These are phyloP conservation scores for Girardinus metallicus DNA, from an alignment of 2,797 vertebrate species.

Conservation along the genomic window DNA sequence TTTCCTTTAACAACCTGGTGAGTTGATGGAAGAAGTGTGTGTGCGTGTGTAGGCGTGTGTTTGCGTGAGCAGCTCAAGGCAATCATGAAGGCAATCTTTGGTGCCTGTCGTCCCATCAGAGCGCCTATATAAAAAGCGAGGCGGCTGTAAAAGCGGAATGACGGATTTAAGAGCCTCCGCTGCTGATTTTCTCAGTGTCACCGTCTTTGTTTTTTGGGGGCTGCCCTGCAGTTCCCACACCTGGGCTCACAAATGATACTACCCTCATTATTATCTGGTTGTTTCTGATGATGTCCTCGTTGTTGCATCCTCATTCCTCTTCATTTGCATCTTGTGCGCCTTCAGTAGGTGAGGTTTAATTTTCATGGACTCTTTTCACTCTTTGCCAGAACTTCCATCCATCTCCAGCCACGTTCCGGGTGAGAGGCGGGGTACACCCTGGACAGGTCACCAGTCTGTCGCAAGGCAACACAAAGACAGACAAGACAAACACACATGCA, in stretches of 20 bases:
- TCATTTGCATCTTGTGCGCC: not conserved
- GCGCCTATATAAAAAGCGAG: conserved; percentile 32
- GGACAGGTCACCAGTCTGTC: too few relatives aligned
- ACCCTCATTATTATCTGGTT: not conserved
- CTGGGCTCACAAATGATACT: conserved; percentile 1
- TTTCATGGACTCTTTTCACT: not conserved
- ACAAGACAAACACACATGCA: too few relatives aligned
- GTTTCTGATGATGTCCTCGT: not conserved
- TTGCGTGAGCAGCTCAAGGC: conserved; percentile 28
- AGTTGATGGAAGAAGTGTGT: conserved; percentile 13
- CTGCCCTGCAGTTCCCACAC: not conserved
- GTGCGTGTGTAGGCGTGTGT: too few relatives aligned
- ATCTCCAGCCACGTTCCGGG: too few relatives aligned
- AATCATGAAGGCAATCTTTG: conserved; percentile 48
- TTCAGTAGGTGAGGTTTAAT: not conserved
- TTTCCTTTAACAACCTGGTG: conserved; percentile 32
- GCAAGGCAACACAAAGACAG: too few relatives aligned
- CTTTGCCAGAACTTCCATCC: too few relatives aligned
- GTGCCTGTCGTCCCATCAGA: conserved; percentile 50
- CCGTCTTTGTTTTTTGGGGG: conserved; percentile 54
- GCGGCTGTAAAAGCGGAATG: conserved; percentile 44
- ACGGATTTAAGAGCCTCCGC: conserved; percentile 43
- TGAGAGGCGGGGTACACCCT: too few relatives aligned
- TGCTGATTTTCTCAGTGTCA: conserved; percentile 36
- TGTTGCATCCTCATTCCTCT: not conserved